Conservation (phyloP, 2,888 invertebrate genomes). For the Trissonchulus latispiculum region DNA sequence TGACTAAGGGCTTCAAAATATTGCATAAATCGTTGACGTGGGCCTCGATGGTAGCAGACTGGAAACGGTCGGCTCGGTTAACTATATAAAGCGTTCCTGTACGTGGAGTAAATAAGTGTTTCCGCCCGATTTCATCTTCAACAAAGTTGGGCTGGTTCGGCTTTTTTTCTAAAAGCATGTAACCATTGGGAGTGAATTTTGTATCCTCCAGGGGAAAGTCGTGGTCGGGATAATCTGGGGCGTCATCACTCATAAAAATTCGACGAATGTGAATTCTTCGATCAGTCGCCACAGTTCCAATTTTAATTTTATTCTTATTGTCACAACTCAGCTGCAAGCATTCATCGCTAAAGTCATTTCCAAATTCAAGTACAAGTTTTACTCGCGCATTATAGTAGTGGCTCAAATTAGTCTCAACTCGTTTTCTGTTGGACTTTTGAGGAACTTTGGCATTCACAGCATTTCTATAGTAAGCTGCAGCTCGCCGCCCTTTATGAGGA, state of each 20-base stretch:
- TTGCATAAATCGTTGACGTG: constrained; percentile 1
- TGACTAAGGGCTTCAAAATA: not conserved
- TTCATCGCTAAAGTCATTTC: not conserved
- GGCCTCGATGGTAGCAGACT: not conserved
- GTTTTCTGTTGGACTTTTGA: not conserved
- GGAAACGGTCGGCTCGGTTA: not conserved
- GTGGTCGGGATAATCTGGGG: constrained; percentile 16
- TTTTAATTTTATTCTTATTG: constrained; percentile 18
- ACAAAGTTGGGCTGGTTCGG: not conserved
- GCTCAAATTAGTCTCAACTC: not conserved
- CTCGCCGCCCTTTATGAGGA: not conserved
- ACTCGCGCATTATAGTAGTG: constrained; percentile 1
- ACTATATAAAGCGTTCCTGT: constrained; percentile 7
- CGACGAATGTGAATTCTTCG: not conserved
- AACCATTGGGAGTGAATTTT: constrained; percentile 9
- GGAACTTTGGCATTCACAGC: constrained; percentile 1
- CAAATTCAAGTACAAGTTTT: not conserved
- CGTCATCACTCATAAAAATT: constrained; percentile 1
- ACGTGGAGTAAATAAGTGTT: not conserved
- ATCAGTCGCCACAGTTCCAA: not conserved
- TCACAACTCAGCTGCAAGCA: not conserved
- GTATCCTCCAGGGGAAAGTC: constrained; percentile 5
- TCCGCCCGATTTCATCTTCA: not conserved
- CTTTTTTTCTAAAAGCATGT: not conserved
- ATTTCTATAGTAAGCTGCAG: not conserved